These are phyloP conservation scores for Lanius collurio DNA, from an alignment of 2,113 vertebrate species.

Conservation along the genomic window DNA sequence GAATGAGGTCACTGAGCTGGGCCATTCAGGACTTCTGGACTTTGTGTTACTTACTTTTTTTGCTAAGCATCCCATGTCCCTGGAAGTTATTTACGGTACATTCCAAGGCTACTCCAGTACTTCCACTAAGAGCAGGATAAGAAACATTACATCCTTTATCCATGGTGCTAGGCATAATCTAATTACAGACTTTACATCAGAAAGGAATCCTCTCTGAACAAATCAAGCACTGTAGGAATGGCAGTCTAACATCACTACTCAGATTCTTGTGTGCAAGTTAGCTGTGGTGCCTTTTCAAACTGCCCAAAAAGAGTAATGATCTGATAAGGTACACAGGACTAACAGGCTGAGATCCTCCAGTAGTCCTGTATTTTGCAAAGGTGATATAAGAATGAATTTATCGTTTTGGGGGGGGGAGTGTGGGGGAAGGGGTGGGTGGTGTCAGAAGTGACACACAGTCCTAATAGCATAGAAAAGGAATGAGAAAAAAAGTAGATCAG, in stretches of 20 bases:
- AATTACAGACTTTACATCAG: slow-evolving; percentile 55
- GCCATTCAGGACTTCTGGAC: not conserved
- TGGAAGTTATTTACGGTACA: not conserved
- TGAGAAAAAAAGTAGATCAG: slow-evolving; percentile 11
- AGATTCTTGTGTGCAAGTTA: not conserved
- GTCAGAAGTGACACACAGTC: slow-evolving; percentile 3
- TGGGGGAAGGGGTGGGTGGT: not conserved
- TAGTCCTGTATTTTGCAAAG: not conserved
- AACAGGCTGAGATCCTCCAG: not conserved
- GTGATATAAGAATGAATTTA: not conserved
- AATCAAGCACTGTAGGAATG: not conserved
- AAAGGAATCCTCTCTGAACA: slow-evolving; percentile 37
- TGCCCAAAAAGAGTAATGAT: not conserved
- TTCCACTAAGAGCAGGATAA: not conserved
- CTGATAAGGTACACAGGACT: not conserved
- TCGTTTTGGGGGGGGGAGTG: not conserved
- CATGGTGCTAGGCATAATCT: slow-evolving; percentile 34
- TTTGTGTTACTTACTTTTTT: not conserved
- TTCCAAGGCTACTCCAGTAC: slow-evolving; percentile 19
- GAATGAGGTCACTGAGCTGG: not conserved
- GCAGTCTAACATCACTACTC: not conserved
- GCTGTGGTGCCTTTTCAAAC: not conserved
- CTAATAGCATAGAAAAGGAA: not conserved
- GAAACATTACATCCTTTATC: slow-evolving; percentile 27
- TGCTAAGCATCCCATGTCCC: not conserved